These are phyloP conservation scores for Mnemiopsis leidyi DNA, from an alignment of 37 sponge, comb jelly and placozoan species.

Conservation along the genomic window DNA sequence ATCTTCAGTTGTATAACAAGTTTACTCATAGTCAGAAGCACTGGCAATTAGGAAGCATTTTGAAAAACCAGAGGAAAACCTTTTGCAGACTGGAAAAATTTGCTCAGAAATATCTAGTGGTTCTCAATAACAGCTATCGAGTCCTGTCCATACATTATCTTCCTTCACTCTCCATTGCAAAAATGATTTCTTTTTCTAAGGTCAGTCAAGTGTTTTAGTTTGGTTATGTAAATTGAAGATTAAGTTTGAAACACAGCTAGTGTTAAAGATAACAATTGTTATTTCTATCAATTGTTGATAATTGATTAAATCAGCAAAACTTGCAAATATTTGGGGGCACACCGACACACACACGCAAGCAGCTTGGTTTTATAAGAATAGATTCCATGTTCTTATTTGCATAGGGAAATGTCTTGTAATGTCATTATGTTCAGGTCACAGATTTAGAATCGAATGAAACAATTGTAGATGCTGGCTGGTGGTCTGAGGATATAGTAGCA, in stretches of 20 bases:
- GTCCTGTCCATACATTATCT: background rate
- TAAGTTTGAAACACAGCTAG: too few species aligned
- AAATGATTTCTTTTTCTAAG: background rate
- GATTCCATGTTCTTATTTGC: too few species aligned
- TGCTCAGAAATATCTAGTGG: background rate
- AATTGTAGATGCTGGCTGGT: slow-evolving; percentile 17
- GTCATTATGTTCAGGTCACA: background rate
- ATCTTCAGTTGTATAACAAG: background rate
- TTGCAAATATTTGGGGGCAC: background rate
- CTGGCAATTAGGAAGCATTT: background rate
- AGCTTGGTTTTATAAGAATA: too few species aligned
- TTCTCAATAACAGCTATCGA: background rate
- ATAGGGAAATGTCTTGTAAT: too few species aligned
- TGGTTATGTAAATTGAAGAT: background rate
- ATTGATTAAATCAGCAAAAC: background rate
- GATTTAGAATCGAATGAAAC: background rate
- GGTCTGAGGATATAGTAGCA: slow-evolving; percentile 35
- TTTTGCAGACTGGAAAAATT: slow-evolving; percentile 19
- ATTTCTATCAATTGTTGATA: too few species aligned
- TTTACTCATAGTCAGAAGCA: background rate
- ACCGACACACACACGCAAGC: too few species aligned
- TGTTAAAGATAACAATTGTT: too few species aligned
- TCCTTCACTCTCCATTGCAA: slow-evolving; percentile 10
- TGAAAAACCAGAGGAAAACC: background rate
- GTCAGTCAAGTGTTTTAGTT: background rate